Conservation (phyloP, 2,888 invertebrate genomes). For the Sesia bembeciformis region DNA sequence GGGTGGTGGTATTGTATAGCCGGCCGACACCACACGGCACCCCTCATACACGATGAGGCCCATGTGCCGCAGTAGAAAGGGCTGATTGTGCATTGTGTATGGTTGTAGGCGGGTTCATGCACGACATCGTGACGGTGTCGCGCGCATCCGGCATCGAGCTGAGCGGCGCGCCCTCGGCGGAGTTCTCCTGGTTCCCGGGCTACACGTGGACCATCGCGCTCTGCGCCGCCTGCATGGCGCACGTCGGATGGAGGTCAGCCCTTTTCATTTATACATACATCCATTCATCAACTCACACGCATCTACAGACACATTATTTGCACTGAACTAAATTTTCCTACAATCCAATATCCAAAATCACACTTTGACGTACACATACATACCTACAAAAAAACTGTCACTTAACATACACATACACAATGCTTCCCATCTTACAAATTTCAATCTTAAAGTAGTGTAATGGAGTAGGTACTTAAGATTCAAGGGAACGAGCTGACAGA, state of each 20-base stretch:
- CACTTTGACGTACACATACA: not conserved
- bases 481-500: too few species aligned
- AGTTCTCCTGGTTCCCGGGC: constrained; percentile 69
- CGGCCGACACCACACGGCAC: too few species aligned
- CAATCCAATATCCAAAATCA: too few species aligned
- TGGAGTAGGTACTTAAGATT: too few species aligned
- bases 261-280: not conserved
- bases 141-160: constrained; percentile 22
- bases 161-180: constrained; percentile 34
- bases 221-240: constrained; percentile 41
- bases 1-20: too few species aligned
- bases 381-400: not conserved
- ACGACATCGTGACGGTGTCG: constrained; percentile 60
- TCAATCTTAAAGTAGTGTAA: too few species aligned
- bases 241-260: constrained; percentile 51
- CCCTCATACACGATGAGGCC: too few species aligned
- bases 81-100: not conserved
- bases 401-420: too few species aligned
- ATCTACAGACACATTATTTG: not conserved
- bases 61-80: too few species aligned
- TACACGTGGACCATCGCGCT: constrained; percentile 55
- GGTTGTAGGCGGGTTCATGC: constrained; percentile 53
- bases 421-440: too few species aligned
- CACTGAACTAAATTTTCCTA: too few species aligned
- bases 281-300: not conserved